Conservation (phyloP, 2,797 vertebrate genomes). For the Coluber constrictor region DNA sequence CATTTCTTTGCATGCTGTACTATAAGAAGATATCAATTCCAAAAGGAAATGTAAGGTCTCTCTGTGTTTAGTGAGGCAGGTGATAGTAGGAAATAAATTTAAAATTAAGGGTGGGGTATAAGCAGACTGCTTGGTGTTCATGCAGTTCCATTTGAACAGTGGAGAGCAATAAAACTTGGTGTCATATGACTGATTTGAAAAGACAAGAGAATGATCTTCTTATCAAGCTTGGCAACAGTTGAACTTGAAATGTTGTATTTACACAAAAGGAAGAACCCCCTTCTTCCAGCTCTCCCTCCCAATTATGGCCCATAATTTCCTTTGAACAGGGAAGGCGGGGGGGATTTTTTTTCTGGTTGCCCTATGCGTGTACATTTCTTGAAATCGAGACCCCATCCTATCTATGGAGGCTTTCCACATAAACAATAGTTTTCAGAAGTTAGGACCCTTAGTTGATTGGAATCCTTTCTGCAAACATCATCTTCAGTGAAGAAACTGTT, state of each 20-base stretch:
- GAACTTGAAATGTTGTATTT: not conserved
- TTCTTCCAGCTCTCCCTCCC: not conserved
- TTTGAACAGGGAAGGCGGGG: not conserved
- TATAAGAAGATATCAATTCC: not conserved
- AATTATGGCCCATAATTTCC: not conserved
- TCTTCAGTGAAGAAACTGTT: not conserved
- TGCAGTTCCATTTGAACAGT: not conserved
- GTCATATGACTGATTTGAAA: not conserved
- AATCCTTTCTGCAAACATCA: not conserved
- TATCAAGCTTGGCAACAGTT: not conserved
- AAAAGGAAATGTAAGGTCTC: not conserved
- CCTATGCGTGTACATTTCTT: not conserved
- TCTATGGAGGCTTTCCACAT: not conserved
- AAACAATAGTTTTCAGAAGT: not conserved
- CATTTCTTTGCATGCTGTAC: not conserved
- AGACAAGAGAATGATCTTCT: not conserved
- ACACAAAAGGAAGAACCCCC: not conserved
- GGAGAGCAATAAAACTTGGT: not conserved
- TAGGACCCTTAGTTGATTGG: not conserved
- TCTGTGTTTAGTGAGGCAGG: not conserved
- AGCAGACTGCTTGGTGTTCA: not conserved
- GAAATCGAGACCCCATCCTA: not conserved
- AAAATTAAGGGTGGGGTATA: not conserved
- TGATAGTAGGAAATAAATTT: not conserved
- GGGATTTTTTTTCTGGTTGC: not conserved